Base-by-base conservation (phyloP, 2,888 invertebrate species). In the Diachrysia chrysitis region DNA sequence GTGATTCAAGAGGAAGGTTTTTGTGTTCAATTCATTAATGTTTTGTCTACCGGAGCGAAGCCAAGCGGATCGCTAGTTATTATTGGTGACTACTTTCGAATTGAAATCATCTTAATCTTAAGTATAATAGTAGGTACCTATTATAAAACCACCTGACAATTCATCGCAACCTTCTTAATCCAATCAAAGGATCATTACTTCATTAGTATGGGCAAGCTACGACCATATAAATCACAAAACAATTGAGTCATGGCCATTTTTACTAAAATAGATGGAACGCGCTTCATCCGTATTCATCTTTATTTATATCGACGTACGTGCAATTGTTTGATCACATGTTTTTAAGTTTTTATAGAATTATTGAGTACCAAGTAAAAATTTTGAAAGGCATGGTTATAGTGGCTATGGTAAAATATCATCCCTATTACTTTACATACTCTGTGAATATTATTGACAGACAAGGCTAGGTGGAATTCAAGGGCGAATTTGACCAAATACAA, bases 221-320 rank as follows among this genome's bases (percentile, higher is more conserved):
- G 42, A 35, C 14, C 32, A 35, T 56, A 59, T 54, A 21, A 3
- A n/a, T n/a, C 42, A 42, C 32, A 7, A 14, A 25, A 6, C n/a
- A 23, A 58, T 56, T 29, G 16, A 57, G 32, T 67, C 67, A 73
- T 32, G 68, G 63, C 23, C 73, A 48, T 53, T 56, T 48, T 58
- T 48, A 48, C 1, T 19, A 42, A 56, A 42, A 66, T 35, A 59
- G 42, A 6, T n/a, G 17, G n/a, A 23, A n/a, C 19, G 35, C 3
- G 21, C 59, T 67, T 67, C 67, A 35, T 46, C 42, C n/a, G n/a
- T 42, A 42, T n/a, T 42, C n/a, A n/a, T 29, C 59, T 72, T 51
- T 10, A 53, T 51, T 51, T 51, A 62, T 63, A 60, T n/a, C 53
- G 59, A 17, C 6, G 17, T 29, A 42, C 1, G 10, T 35, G 37